Conservation (phyloP, 2,888 invertebrate genomes). For the Drosophila dives region DNA sequence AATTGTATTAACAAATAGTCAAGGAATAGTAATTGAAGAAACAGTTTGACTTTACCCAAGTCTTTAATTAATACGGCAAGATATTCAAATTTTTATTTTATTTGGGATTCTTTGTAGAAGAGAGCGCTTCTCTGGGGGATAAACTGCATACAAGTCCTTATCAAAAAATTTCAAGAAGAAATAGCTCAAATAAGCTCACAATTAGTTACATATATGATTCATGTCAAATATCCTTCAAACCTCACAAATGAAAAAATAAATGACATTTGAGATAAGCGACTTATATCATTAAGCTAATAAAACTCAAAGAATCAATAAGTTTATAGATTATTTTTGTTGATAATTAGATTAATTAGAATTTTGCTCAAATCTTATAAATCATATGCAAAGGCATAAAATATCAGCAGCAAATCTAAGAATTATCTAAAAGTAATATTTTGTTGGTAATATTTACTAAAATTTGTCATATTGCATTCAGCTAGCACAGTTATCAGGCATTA, state of each 20-base stretch:
- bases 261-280: not conserved
- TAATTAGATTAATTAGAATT: not conserved
- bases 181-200: not conserved
- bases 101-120: not conserved
- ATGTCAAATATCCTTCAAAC: slow-evolving; percentile 16
- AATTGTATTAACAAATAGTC: not conserved
- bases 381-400: not conserved
- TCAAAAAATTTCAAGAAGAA: no score
- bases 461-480: slow-evolving; percentile 28
- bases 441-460: not conserved
- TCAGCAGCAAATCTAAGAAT: not conserved
- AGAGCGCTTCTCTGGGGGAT: not conserved
- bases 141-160: not conserved
- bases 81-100: not conserved
- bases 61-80: not conserved
- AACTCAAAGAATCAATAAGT: not conserved
- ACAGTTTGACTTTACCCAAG: not conserved
- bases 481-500: slow-evolving; percentile 36
- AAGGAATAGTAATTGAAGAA: not conserved
- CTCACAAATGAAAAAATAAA: not conserved
- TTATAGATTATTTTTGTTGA: not conserved
- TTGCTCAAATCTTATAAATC: not conserved
- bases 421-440: not conserved
- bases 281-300: not conserved
- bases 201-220: slow-evolving; percentile 4